Evolutionary conservation across 2,113 vertebrate species (phyloP).

Genomic region (Prionailurus bengalensis): DNA sequence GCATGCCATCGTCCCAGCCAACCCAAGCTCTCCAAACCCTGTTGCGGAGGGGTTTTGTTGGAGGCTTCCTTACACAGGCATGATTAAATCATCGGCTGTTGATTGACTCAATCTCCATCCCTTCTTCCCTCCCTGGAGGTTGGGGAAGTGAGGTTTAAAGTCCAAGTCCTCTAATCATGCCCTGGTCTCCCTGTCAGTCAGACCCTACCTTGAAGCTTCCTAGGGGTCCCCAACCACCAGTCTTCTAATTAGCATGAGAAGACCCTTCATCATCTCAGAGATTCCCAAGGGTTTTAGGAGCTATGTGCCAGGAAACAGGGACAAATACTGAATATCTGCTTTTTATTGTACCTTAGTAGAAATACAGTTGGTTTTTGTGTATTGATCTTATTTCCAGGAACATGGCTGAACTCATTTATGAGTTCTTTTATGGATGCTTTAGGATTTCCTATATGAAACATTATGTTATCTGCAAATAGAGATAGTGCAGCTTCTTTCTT

Average conservation of each 20-base stretch:
- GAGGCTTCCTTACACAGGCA: background rate
- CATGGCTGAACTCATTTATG: background rate
- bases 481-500: background rate
- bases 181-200: background rate
- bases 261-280: no score
- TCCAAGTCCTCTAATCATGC: background rate
- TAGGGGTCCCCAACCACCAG: background rate
- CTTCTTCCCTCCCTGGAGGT: background rate
- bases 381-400: background rate
- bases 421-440: background rate
- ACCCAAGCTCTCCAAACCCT: background rate
- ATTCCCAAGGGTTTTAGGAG: background rate
- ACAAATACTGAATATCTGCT: background rate
- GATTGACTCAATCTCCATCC: background rate
- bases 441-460: background rate
- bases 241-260: background rate
- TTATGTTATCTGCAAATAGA: background rate
- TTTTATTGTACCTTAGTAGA: background rate
- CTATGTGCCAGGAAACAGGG: background rate
- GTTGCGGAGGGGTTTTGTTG: background rate
- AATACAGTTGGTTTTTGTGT: background rate
- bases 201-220: background rate
- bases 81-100: background rate
- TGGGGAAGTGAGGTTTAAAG: background rate
- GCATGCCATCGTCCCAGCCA: background rate